Conservation (phyloP, 2,888 invertebrate species). For the Heliconius cydno region DNA sequence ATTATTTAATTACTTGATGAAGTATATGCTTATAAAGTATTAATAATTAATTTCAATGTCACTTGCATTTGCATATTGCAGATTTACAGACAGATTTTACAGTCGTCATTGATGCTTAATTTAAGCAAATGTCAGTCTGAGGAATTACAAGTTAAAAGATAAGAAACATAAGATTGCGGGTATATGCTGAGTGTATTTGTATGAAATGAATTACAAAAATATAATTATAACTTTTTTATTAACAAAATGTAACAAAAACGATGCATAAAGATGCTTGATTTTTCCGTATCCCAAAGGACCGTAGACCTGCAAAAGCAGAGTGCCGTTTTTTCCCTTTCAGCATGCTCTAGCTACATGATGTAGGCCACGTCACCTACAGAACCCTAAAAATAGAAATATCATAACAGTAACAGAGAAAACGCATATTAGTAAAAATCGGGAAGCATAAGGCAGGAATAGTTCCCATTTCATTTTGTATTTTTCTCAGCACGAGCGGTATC, state of each 20-base stretch:
- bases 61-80: conserved; percentile 44
- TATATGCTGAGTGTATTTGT: too few species aligned
- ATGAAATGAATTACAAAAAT: too few species aligned
- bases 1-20: conserved; percentile 57
- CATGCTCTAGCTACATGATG: too few species aligned
- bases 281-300: too few species aligned
- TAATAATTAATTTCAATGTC: conserved; percentile 47
- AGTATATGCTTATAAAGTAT: conserved; percentile 49
- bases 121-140: conserved; percentile 22
- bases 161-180: too few species aligned
- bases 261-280: too few species aligned
- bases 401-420: not conserved
- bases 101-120: conserved; percentile 19
- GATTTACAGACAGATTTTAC: conserved; percentile 20
- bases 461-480: conserved; percentile 78
- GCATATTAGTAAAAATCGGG: conserved; percentile 68
- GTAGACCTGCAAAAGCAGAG: too few species aligned
- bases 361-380: too few species aligned
- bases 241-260: too few species aligned
- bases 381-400: conserved; percentile 24
- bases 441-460: conserved; percentile 70
- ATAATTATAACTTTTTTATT: too few species aligned
- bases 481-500: conserved; percentile 77
- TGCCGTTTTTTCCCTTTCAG: too few species aligned
- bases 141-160: not conserved